Percentiles rank a stretch among this genome's conserved stretches.
Conservation (phyloP, 1,140 invertebrate genomes). For the Bombus sibiricus region DNA sequence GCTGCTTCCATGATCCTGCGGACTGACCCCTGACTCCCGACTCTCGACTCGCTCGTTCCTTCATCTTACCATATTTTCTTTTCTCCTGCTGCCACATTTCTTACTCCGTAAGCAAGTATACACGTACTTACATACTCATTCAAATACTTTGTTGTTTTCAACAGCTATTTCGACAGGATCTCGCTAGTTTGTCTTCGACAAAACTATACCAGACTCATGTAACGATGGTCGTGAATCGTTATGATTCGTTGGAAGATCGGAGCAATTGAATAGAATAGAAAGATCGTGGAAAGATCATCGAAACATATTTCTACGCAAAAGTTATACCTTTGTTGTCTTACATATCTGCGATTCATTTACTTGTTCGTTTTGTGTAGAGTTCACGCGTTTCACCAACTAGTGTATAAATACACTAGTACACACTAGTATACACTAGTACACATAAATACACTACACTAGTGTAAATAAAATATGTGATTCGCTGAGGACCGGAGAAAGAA, state of each 20-base stretch:
- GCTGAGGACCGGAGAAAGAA: not conserved
- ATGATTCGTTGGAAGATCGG: not conserved
- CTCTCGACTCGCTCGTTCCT: not conserved
- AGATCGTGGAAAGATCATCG: not conserved
- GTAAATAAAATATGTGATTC: not conserved
- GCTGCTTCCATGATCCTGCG: constrained; percentile 16
- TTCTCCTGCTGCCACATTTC: too few relatives aligned
- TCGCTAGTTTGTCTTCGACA: not conserved
- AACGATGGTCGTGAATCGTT: not conserved
- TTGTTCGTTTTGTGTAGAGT: not conserved
- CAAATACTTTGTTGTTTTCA: not conserved
- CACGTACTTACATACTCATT: not conserved
- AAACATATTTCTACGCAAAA: not conserved
- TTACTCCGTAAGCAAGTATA: too few relatives aligned
- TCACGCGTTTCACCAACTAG: not conserved
- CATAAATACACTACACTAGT: too few relatives aligned
- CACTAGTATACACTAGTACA: too few relatives aligned
- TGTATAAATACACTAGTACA: not conserved
- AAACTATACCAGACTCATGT: not conserved
- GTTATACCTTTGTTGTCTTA: not conserved
- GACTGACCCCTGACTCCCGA: not conserved
- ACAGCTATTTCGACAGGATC: not conserved
- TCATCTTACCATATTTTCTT: not conserved
- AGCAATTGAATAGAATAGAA: not conserved
- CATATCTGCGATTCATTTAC: not conserved